These are phyloP conservation scores for Limnephilus marmoratus DNA, from an alignment of 2,888 invertebrate species.

Conservation along the genomic window DNA sequence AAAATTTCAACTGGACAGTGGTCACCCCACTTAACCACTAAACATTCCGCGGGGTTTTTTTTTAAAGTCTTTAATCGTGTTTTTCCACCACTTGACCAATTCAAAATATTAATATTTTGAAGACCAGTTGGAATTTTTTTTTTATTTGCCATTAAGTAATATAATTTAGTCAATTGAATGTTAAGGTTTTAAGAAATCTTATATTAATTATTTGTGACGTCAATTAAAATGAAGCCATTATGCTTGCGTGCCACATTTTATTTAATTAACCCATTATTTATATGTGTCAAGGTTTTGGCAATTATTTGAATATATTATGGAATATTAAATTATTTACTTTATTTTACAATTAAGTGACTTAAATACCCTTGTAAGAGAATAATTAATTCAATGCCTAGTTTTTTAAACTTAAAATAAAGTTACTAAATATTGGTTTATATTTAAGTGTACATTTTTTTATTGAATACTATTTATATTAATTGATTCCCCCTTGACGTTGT, in stretches of 20 bases:
- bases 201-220: constrained; percentile 19
- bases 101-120: background rate
- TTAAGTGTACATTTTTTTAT: background rate
- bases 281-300: constrained; percentile 6
- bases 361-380: background rate
- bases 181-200: constrained; percentile 4
- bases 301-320: background rate
- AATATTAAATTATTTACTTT: background rate
- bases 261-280: background rate
- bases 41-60: background rate
- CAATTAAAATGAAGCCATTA: constrained; percentile 25
- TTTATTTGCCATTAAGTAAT: constrained; percentile 18
- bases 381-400: background rate
- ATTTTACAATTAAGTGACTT: background rate
- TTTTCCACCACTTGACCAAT: background rate
- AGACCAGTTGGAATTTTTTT: background rate
- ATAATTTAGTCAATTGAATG: constrained; percentile 10
- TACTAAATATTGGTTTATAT: background rate
- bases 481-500: background rate
- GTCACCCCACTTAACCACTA: background rate
- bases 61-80: background rate
- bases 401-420: background rate
- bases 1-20: background rate
- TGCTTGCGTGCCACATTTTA: constrained; percentile 40
- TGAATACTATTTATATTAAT: background rate